Percentiles rank a stretch among this genome's conserved stretches.
phyloP scores from a whole-genome alignment of 1,140 invertebrate species.

The Plectus sambesii region DNA sequence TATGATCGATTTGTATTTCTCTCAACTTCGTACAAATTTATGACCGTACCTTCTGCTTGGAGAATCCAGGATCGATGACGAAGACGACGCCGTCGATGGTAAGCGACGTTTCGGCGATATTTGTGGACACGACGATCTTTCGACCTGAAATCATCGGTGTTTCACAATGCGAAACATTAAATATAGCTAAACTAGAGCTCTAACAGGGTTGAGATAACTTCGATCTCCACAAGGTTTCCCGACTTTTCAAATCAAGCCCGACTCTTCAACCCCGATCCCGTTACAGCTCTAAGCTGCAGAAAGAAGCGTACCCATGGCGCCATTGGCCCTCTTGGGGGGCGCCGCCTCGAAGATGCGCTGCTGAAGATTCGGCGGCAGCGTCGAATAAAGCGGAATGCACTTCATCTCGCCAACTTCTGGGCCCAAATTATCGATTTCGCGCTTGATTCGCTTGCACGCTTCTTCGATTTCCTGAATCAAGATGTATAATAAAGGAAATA shows the following conservation, averaged over 20 bases:
- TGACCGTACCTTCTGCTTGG: slow-evolving; percentile 76
- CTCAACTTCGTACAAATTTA: slow-evolving; percentile 3
- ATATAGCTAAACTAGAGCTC: too few species aligned
- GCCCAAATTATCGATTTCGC: slow-evolving; percentile 90
- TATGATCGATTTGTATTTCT: too few species aligned
- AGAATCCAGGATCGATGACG: slow-evolving; percentile 99
- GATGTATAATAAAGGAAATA: slow-evolving; percentile 8
- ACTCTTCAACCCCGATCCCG: too few species aligned
- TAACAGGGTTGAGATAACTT: too few species aligned
- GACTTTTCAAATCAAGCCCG: too few species aligned
- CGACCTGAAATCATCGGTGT: slow-evolving; percentile 29
- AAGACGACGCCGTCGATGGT: slow-evolving; percentile 99
- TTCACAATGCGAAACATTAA: too few species aligned
- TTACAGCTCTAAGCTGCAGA: too few species aligned
- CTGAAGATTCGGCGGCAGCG: slow-evolving; percentile 89
- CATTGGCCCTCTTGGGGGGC: slow-evolving; percentile 73
- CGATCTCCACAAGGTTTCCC: too few species aligned
- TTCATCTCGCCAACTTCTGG: slow-evolving; percentile 91
- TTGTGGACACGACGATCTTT: slow-evolving; percentile 82
- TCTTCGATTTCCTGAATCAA: slow-evolving; percentile 95
- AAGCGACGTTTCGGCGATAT: slow-evolving; percentile 96
- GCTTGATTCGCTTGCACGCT: slow-evolving; percentile 91
- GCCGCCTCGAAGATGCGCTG: slow-evolving; percentile 93
- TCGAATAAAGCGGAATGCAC: slow-evolving; percentile 97
- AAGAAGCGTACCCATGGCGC: slow-evolving; percentile 79